These are phyloP conservation scores for Carlito syrichta DNA, from an alignment of 2,113 vertebrate genomes.

Conservation along the genomic window DNA sequence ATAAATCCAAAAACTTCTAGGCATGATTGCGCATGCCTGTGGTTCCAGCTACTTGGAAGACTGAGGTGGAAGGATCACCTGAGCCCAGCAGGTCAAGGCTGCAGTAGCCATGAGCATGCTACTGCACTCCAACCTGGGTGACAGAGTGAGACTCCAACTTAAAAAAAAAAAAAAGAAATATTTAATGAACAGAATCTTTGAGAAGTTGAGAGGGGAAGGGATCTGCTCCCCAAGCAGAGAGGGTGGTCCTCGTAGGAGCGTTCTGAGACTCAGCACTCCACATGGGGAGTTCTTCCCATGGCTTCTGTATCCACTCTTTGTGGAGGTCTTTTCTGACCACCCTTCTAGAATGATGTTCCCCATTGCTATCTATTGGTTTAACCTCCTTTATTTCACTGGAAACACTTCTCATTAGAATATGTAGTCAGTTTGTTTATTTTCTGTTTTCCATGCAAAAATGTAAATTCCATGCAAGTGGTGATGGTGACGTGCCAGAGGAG, in stretches of 20 bases:
- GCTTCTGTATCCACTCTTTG: neutral
- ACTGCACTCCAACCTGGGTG: no score
- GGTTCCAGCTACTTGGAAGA: no score
- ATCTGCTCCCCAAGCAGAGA: neutral
- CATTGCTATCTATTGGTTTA: neutral
- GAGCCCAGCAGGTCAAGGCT: no score
- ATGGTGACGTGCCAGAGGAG: no score
- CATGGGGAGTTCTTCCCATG: neutral
- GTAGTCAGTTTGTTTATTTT: neutral
- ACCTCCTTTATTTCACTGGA: neutral
- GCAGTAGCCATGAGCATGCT: no score
- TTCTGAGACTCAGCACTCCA: neutral
- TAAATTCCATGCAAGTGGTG: neutral
- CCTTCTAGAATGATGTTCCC: neutral
- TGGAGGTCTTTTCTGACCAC: neutral
- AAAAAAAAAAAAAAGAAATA: no score
- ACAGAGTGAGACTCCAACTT: no score
- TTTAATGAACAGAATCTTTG: neutral
- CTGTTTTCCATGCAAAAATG: neutral
- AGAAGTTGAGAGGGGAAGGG: neutral
- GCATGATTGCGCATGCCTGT: no score
- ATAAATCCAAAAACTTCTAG: no score
- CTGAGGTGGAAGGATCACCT: no score
- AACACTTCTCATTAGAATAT: neutral
- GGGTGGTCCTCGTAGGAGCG: neutral